A percentile compares a stretch with the other conserved stretches of the same genome.
These are phyloP conservation scores for Drosophila ogumai DNA, from an alignment of 1,140 invertebrate species.

Conservation along the genomic window DNA sequence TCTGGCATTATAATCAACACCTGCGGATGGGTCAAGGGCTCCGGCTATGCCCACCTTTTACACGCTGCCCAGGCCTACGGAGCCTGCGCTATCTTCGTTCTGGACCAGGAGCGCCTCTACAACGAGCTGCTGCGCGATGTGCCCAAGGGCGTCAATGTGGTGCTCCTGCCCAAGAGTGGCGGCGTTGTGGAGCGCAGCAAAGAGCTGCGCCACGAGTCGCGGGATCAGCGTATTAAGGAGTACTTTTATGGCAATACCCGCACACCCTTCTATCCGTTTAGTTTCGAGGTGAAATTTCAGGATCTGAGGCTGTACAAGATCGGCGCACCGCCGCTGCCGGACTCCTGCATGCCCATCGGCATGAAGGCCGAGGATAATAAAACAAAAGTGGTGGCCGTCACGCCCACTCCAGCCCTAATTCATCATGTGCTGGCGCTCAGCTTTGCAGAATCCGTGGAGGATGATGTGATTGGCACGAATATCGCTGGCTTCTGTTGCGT, in stretches of 20 bases:
- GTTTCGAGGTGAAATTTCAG: conserved; percentile 94
- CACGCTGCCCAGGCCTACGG: conserved; percentile 97
- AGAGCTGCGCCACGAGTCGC: conserved; percentile 89
- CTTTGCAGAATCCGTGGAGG: conserved; percentile 90
- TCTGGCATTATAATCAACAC: conserved; percentile 99
- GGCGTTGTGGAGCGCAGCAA: conserved; percentile 95
- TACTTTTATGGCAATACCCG: conserved; percentile 96
- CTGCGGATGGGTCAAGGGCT: conserved; percentile 97
- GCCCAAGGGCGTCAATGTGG: conserved; percentile 96
- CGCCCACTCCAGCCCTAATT: conserved; percentile 90
- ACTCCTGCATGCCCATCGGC: conserved; percentile 97
- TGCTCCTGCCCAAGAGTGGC: conserved; percentile 97
- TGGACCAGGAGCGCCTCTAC: conserved; percentile 98
- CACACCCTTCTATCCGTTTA: conserved; percentile 95
- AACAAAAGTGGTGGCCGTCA: conserved; percentile 95
- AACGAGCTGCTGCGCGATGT: conserved; percentile 97
- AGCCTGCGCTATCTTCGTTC: conserved; percentile 97
- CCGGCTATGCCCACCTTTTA: conserved; percentile 92
- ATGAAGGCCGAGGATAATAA: conserved; percentile 97
- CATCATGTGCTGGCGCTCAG: conserved; percentile 96
- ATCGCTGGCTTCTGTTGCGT: conserved; percentile 97
- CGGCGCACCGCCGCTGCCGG: conserved; percentile 95
- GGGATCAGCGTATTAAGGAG: conserved; percentile 94
- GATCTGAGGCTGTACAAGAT: conserved; percentile 97
- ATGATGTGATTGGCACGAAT: conserved; percentile 94